These are phyloP conservation scores for Microtus ochrogaster DNA, from an alignment of 2,113 vertebrate species.

Conservation along the genomic window DNA sequence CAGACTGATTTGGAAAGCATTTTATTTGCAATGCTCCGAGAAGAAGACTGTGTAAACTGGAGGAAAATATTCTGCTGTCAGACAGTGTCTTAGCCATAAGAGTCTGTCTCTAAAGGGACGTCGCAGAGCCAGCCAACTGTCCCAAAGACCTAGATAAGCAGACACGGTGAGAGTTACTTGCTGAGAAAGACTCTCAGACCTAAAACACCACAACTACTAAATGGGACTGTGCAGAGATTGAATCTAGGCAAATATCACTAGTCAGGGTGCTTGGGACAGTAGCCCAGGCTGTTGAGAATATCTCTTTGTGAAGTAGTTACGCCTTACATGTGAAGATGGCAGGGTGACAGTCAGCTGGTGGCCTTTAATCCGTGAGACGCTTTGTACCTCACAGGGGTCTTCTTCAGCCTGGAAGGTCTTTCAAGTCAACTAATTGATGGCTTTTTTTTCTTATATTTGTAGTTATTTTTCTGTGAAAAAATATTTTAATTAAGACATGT, in stretches of 20 bases:
- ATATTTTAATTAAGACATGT: constrained; percentile 40
- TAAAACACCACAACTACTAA: background rate
- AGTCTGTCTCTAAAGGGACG: background rate
- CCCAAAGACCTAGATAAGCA: background rate
- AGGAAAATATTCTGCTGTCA: background rate
- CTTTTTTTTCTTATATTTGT: background rate
- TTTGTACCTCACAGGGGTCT: background rate
- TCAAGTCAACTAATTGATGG: background rate
- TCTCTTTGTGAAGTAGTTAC: background rate
- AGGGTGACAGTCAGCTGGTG: background rate
- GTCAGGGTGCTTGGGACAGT: background rate
- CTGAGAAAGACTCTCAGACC: background rate
- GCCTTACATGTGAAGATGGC: background rate
- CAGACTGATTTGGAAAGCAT: background rate
- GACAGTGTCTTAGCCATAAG: background rate
- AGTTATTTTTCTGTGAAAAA: background rate
- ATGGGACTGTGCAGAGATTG: background rate
- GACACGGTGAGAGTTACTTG: background rate
- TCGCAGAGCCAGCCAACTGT: background rate
- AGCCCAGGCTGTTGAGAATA: background rate
- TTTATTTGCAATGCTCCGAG: background rate
- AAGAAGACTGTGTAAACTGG: background rate
- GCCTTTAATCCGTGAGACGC: background rate
- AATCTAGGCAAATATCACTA: background rate
- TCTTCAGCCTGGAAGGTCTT: background rate